Evolutionary conservation across 2,888 invertebrate species (phyloP), one percentile per base, ranked within the genome.

Genomic region (Macrostomum cliftonense): DNA sequence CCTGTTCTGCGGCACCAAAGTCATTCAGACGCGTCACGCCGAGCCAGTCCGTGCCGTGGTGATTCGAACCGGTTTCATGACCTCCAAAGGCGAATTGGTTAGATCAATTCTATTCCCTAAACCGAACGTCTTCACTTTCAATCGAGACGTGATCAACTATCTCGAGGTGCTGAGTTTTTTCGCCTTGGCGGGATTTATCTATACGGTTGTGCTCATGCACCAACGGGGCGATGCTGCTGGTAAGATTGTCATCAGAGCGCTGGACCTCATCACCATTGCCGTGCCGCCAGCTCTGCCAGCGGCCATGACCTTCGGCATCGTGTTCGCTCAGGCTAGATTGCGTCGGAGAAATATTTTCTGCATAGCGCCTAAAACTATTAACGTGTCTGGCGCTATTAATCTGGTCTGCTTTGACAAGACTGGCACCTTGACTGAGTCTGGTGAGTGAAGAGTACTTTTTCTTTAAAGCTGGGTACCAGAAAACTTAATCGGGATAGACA

Each of bases 111-210:
- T 93, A 59, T 91, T 87, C 70, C 93, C 93, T 0, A 86, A 87
- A 36, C 91, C 91, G 0, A 84, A 89, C 0, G 91, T 89, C 70
- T 91, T 89, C 73, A 85, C 87, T 67, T 93, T 93, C 68, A 87
- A 91, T 64, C 79, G 60, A 44, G 91, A 93, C 65, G 86, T 88
- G 4, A 65, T 63, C 56, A 63, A 62, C 45, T 91, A 89, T 67
- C 82, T 91, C 44, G 75, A 78, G 50, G 76, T 84, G 28, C 71
- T 93, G 43, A 83, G 82, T 0, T 62, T 75, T 36, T 80, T 93
- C 50, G 87, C 91, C 4, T 71, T 75, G 7, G 61, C 81, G 40
- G 95, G 95, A 0, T 82, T 93, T 55, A 69, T 66, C 1, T 91
- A 91, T 64, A 91, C 91, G 0, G 75, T 91, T 28, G 75, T 83